Conservation (phyloP, 2,888 invertebrate genomes). For the Steinernema hermaphroditum region DNA sequence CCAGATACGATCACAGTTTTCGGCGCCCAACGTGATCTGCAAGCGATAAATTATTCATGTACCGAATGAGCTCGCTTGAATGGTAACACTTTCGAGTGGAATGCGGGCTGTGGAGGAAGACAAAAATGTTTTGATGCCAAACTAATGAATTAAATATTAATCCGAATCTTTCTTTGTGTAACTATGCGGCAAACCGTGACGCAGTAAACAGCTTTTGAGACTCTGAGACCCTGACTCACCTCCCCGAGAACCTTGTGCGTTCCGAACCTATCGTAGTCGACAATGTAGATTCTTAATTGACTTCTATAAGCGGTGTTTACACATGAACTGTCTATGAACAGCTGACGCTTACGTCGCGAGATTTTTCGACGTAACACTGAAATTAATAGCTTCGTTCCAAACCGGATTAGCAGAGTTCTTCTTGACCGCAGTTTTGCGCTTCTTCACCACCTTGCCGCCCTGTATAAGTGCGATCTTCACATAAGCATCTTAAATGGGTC, state of each 20-base stretch:
- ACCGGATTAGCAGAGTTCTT: conserved; percentile 70
- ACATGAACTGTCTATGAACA: neutral
- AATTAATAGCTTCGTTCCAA: conserved; percentile 72
- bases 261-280: conserved; percentile 45
- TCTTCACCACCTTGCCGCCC: conserved; percentile 70
- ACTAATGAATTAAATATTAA: conserved; percentile 4
- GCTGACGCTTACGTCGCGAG: neutral
- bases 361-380: conserved; percentile 67
- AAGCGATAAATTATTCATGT: neutral
- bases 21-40: conserved; percentile 34
- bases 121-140: neutral
- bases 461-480: conserved; percentile 69
- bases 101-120: too few relatives aligned
- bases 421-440: conserved; percentile 70
- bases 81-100: too few relatives aligned
- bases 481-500: conserved; percentile 69
- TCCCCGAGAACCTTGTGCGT: conserved; percentile 37
- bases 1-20: conserved; percentile 36
- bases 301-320: conserved; percentile 37
- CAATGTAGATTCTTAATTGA: conserved; percentile 44
- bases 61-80: too few relatives aligned
- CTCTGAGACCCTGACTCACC: neutral
- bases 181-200: neutral
- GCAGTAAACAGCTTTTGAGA: neutral
- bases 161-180: neutral